Evolutionary conservation across 2,113 vertebrate genomes (phyloP).

Genomic region (Galemys pyrenaicus): DNA sequence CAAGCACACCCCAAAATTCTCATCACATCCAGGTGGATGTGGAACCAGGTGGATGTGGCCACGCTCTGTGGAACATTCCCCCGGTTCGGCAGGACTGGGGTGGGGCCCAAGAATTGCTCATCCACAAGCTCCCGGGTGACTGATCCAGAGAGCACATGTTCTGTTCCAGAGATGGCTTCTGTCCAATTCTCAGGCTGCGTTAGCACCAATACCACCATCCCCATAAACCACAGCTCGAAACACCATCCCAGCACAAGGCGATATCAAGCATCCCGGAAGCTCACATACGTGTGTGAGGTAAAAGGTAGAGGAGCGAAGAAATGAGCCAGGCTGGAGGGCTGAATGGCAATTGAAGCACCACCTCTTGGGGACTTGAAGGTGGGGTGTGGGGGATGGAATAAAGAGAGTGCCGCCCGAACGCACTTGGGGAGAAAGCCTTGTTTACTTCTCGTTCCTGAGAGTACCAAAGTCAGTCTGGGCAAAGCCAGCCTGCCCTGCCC

Average conservation of each 20-base stretch:
- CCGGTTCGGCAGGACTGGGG: background rate
- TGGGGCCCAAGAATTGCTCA: background rate
- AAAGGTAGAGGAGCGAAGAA: background rate
- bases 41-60: too few relatives aligned
- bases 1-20: background rate
- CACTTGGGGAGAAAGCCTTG: background rate
- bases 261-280: background rate
- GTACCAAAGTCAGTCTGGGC: background rate
- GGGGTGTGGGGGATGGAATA: background rate
- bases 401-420: background rate
- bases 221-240: background rate
- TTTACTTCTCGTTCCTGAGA: background rate
- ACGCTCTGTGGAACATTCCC: background rate
- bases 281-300: background rate
- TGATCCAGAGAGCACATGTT: background rate
- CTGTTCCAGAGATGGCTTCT: background rate
- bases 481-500: background rate
- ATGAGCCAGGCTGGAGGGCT: background rate
- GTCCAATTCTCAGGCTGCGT: background rate
- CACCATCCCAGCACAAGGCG: background rate
- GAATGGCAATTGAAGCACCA: background rate
- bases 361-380: background rate
- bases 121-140: too few relatives aligned
- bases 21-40: background rate
- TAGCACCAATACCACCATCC: background rate